phyloP scores from a whole-genome alignment of 1,140 invertebrate species.

The Nebria ingens region DNA sequence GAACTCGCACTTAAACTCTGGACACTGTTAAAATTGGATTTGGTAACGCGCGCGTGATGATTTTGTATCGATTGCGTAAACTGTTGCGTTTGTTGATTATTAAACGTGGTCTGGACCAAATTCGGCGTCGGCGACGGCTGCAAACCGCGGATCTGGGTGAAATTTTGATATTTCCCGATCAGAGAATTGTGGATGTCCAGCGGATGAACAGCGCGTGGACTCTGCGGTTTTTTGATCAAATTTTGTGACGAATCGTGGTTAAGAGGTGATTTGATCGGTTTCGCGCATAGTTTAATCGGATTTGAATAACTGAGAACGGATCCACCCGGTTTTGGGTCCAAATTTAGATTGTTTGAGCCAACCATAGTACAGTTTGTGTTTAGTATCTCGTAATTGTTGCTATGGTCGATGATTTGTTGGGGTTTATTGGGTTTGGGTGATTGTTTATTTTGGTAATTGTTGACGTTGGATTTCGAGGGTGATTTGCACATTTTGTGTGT shows the following conservation, averaged over 20 bases:
- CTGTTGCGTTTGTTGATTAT: not conserved
- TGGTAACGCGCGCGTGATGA: not conserved
- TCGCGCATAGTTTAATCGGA: not conserved
- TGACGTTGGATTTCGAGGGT: conserved; percentile 23
- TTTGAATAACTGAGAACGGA: not conserved
- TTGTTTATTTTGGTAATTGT: not conserved
- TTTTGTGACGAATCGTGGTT: not conserved
- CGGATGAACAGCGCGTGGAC: conserved; percentile 16
- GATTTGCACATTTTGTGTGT: conserved; percentile 35
- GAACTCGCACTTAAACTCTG: not conserved
- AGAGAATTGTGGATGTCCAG: not conserved
- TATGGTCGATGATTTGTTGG: conserved; percentile 17
- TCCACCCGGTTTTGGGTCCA: not conserved
- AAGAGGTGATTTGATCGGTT: not conserved
- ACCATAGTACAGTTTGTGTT: conserved; percentile 33
- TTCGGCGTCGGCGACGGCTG: conserved; percentile 22
- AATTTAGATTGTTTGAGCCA: conserved; percentile 32
- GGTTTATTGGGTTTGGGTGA: not conserved
- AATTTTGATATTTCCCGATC: not conserved
- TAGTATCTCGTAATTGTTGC: conserved; percentile 31
- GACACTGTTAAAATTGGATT: not conserved
- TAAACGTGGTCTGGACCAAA: not conserved
- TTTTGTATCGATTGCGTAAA: not conserved
- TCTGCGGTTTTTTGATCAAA: conserved; percentile 31
- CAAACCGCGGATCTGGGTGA: not conserved